Conservation (phyloP, 2,797 vertebrate species). For the Peromyscus eremicus region DNA sequence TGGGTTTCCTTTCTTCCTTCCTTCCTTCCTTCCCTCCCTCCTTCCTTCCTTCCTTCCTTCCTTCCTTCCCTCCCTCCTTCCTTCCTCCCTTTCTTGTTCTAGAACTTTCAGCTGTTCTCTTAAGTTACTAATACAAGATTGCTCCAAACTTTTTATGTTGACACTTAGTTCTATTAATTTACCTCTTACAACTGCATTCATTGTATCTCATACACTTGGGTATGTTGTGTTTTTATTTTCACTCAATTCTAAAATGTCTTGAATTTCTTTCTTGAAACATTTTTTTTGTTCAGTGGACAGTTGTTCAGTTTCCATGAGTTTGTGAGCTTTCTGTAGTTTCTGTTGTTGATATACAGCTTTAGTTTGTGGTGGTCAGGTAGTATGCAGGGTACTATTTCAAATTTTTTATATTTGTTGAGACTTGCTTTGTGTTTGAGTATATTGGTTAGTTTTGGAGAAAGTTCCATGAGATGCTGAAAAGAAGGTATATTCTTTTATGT, state of each 20-base stretch:
- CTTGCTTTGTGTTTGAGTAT: neutral
- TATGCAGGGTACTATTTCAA: neutral
- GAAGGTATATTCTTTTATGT: neutral
- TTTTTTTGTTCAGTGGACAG: neutral
- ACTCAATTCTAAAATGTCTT: neutral
- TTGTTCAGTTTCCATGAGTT: neutral
- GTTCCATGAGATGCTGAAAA: neutral
- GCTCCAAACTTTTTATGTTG: neutral
- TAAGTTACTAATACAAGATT: neutral
- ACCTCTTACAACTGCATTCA: neutral
- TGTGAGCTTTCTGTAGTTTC: too few species aligned
- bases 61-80: neutral
- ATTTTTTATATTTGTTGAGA: neutral
- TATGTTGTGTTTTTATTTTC: neutral
- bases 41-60: too few species aligned
- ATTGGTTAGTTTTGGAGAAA: neutral
- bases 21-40: too few species aligned
- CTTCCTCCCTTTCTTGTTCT: neutral
- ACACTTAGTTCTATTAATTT: neutral
- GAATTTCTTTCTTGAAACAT: neutral
- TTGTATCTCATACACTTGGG: neutral
- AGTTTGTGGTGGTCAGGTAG: neutral
- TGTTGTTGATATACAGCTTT: neutral
- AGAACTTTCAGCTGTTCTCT: neutral
- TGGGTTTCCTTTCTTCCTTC: too few species aligned